phyloP scores from a whole-genome alignment of 2,797 vertebrate species.

The Limnodromus scolopaceus region DNA sequence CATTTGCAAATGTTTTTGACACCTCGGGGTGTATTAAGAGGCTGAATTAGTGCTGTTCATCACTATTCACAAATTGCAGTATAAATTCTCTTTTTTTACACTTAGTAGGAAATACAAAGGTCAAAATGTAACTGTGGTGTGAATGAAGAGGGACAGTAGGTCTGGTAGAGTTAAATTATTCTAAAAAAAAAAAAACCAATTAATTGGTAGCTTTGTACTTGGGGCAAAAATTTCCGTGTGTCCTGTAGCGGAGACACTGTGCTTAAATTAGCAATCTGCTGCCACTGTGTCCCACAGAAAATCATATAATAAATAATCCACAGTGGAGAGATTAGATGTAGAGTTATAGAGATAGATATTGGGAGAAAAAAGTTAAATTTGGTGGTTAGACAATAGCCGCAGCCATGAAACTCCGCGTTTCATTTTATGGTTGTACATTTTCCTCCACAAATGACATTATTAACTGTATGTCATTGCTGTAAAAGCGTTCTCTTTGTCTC shows the following conservation, averaged over 20 bases:
- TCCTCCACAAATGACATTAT: not conserved
- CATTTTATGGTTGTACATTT: not conserved
- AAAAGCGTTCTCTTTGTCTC: not conserved
- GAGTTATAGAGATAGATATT: not conserved
- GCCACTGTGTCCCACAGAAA: not conserved
- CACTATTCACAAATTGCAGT: not conserved
- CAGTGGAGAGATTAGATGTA: not conserved
- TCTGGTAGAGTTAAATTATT: not conserved
- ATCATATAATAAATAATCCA: slow-evolving; percentile 4
- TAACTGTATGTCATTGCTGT: not conserved
- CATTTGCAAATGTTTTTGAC: not conserved
- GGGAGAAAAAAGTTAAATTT: not conserved
- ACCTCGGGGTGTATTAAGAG: not conserved
- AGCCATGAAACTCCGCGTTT: not conserved
- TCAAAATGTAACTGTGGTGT: not conserved
- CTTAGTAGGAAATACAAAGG: not conserved
- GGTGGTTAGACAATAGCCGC: not conserved
- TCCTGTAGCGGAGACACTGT: not conserved
- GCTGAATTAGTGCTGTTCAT: not conserved
- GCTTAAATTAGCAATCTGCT: not conserved
- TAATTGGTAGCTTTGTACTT: not conserved
- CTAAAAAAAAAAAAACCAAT: not conserved
- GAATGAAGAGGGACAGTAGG: not conserved
- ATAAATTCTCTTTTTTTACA: not conserved
- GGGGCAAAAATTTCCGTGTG: not conserved